phyloP scores from a whole-genome alignment of 2,113 vertebrate genomes.

The Chascanopsetta lugubris region DNA sequence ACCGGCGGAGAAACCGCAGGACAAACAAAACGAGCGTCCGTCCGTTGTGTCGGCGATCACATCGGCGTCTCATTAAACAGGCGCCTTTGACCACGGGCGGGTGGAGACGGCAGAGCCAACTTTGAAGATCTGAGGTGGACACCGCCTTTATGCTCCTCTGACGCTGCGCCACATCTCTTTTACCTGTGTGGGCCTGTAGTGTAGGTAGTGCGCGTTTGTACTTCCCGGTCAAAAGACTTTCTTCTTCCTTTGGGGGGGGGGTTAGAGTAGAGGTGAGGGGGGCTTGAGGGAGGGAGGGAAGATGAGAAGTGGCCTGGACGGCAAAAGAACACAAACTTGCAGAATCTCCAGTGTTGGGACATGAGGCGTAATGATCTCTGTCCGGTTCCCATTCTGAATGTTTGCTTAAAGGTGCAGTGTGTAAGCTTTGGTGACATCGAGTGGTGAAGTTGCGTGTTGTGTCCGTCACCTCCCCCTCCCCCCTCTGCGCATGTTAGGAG shows the following conservation, averaged over 20 bases:
- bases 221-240: slow-evolving; percentile 30
- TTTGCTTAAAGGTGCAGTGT: no score
- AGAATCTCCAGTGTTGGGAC: neutral
- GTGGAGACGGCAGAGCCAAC: neutral
- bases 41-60: neutral
- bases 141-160: neutral
- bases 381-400: slow-evolving; percentile 17
- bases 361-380: slow-evolving; percentile 2
- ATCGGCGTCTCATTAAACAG: slow-evolving; percentile 12
- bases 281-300: neutral
- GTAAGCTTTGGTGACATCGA: no score
- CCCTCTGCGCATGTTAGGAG: no score
- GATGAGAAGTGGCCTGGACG: neutral
- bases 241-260: neutral
- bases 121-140: slow-evolving; percentile 10
- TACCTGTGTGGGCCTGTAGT: slow-evolving; percentile 10
- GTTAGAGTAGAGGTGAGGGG: slow-evolving; percentile 28
- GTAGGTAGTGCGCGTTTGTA: neutral
- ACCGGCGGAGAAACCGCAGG: neutral
- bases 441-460: no score
- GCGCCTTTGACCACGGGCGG: slow-evolving; percentile 13
- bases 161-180: neutral
- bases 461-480: no score
- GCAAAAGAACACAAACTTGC: neutral
- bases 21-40: neutral